phyloP scores from a whole-genome alignment of 2,113 vertebrate species.

The Poicephalus meyeri region DNA sequence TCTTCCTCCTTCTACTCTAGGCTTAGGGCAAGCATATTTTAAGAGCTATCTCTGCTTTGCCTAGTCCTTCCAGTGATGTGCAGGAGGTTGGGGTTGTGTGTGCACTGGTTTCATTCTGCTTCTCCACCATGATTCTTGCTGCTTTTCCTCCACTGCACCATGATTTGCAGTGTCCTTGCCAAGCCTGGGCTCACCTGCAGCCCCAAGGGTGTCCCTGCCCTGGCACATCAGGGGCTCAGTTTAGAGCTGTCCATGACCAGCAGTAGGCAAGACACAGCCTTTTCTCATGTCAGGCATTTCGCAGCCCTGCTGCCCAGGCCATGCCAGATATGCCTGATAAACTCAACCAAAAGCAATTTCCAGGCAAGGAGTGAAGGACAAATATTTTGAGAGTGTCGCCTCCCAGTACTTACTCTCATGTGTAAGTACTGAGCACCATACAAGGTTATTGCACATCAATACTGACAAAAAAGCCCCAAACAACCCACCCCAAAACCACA shows the following conservation, averaged over 20 bases:
- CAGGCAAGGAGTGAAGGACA: background rate
- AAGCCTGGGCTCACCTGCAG: background rate
- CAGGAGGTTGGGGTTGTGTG: background rate
- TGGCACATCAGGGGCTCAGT: background rate
- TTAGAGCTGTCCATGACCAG: background rate
- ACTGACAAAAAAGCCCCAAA: background rate
- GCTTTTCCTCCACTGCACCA: background rate
- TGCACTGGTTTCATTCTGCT: background rate
- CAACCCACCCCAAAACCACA: fast-evolving
- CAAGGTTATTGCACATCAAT: background rate
- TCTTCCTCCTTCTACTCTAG: background rate
- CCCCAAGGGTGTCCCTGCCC: background rate
- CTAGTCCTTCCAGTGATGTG: fast-evolving
- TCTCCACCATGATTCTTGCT: background rate
- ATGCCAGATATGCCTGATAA: background rate
- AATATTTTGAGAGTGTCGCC: background rate
- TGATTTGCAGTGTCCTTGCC: background rate
- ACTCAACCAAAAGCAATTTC: background rate
- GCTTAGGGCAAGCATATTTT: background rate
- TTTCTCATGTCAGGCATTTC: background rate
- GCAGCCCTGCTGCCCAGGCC: background rate
- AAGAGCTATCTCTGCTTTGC: background rate
- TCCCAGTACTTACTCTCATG: background rate
- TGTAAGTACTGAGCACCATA: background rate
- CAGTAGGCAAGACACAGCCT: background rate